Percentiles rank a stretch among this genome's conserved stretches.
Evolutionary conservation across 92 coral and sea anemone genomes (phyloP).

Genomic region (Epizoanthus ramosus): DNA sequence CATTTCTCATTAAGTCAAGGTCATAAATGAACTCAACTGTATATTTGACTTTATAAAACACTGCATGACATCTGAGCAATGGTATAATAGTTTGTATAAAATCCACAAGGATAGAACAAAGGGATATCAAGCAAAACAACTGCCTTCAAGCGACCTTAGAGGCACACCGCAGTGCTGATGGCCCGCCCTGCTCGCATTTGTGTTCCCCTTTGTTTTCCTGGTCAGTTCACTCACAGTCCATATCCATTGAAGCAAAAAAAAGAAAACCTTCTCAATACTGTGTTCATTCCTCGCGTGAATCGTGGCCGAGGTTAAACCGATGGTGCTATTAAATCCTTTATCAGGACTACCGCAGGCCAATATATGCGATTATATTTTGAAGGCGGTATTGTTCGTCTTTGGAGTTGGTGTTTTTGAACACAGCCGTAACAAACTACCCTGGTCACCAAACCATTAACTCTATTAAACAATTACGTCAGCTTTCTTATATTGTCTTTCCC

Average conservation of each 20-base stretch:
- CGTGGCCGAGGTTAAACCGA: neutral
- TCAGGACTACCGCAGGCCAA: constrained; percentile 44
- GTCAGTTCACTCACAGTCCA: constrained; percentile 34
- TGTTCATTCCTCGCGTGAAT: constrained; percentile 17
- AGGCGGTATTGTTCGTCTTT: constrained; percentile 25
- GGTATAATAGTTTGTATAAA: constrained; percentile 11
- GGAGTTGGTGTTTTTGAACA: constrained; percentile 1
- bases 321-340: constrained; percentile 24
- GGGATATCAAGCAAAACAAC: constrained; percentile 8
- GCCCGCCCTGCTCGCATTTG: constrained; percentile 25
- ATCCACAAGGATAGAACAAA: constrained; percentile 28
- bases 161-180: neutral
- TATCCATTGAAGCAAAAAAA: constrained; percentile 22
- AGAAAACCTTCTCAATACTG: constrained; percentile 13
- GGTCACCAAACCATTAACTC: constrained; percentile 33
- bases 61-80: constrained; percentile 25
- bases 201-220: constrained; percentile 21
- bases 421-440: constrained; percentile 14
- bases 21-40: constrained; percentile 6
- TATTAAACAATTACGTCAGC: constrained; percentile 44
- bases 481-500: constrained; percentile 18
- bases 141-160: constrained; percentile 19
- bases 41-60: constrained; percentile 18
- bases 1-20: constrained; percentile 7
- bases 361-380: constrained; percentile 24